Evolutionary conservation across 2,797 vertebrate species (phyloP), one percentile per base, ranked within the genome.

Genomic region (Spinus olivaceus): DNA sequence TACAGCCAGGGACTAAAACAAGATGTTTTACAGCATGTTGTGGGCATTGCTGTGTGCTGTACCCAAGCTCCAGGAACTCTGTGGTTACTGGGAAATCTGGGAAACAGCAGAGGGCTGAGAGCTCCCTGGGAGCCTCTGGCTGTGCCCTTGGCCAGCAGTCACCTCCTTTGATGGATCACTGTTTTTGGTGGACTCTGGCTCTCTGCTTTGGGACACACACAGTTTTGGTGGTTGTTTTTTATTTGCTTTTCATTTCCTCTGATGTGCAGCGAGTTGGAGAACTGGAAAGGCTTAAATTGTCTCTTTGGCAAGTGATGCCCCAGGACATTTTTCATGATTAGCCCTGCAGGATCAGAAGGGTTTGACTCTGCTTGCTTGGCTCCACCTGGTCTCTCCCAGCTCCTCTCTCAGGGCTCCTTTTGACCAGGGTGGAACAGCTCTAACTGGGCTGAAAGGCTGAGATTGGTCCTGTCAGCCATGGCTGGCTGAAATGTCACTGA

Each of bases 41-140:
- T 7, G 86, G 77, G 7, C 18, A 23, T 61, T 61, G 69, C 49
- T 4, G 1, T 44, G 44, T 24, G 64, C 60, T 30, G 22, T 5
- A 9, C 35, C 50, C 41, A 10, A 2, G 44, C 86, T 88, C 77
- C 85, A 79, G 77, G 87, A 87, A 23, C 50, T 61, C 39, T 79
- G 90, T 95, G 82, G 61, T 86, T 37, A 5, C 77, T 72, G 82
- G 76, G n/a, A 51, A 77, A 85, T 81, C 51, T 95, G 84, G 57
- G 72, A 78, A 88, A 3, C 9, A 42, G 33, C 14, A 3, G 24
- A 28, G 49, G 60, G 74, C 37, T 3, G 8, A 22, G 46, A 89
- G 17, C 33, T 74, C 49, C 64, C 50, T 12, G 17, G 49, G 49
- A 81, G 33, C 20, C 35, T 57, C 57, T 19, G 44, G 6, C 61